phyloP scores from a whole-genome alignment of 2,797 vertebrate species.

The Streptopelia turtur region DNA sequence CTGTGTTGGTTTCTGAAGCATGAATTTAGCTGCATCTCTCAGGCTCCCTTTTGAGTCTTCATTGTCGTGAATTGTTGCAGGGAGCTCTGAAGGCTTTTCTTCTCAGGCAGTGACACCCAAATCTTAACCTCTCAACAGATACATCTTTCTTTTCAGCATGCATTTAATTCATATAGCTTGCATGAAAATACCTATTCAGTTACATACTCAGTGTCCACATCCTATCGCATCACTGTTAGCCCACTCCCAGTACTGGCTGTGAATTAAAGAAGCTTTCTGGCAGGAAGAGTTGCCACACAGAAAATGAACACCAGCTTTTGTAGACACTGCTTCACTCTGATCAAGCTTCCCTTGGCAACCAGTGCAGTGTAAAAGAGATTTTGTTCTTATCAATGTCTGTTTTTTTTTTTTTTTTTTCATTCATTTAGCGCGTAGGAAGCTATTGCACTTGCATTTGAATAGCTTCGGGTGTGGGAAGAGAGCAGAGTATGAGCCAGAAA shows the following conservation, averaged over 20 bases:
- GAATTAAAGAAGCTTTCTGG: slow-evolving; percentile 53
- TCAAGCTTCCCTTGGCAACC: slow-evolving; percentile 57
- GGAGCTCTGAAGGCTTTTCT: background rate
- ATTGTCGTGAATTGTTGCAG: background rate
- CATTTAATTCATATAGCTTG: slow-evolving; percentile 21
- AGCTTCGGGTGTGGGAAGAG: background rate
- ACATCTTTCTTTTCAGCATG: slow-evolving; percentile 26
- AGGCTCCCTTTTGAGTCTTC: background rate
- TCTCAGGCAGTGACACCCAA: background rate
- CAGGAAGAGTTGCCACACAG: slow-evolving; percentile 27
- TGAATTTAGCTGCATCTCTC: background rate
- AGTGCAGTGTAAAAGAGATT: slow-evolving; percentile 20
- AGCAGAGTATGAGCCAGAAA: background rate
- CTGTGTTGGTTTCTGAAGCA: background rate
- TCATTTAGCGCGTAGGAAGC: slow-evolving; percentile 36
- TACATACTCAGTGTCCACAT: background rate
- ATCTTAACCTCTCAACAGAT: slow-evolving; percentile 17
- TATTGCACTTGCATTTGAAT: slow-evolving; percentile 19
- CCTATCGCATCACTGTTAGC: slow-evolving; percentile 13
- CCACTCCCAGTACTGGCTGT: background rate
- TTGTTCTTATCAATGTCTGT: slow-evolving; percentile 50
- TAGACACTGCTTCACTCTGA: slow-evolving; percentile 34
- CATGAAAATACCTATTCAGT: slow-evolving; percentile 43
- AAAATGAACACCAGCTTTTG: slow-evolving; percentile 55
- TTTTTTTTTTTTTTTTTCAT: background rate